Conservation (phyloP, 1,140 invertebrate genomes). For the Telenomus remus region DNA sequence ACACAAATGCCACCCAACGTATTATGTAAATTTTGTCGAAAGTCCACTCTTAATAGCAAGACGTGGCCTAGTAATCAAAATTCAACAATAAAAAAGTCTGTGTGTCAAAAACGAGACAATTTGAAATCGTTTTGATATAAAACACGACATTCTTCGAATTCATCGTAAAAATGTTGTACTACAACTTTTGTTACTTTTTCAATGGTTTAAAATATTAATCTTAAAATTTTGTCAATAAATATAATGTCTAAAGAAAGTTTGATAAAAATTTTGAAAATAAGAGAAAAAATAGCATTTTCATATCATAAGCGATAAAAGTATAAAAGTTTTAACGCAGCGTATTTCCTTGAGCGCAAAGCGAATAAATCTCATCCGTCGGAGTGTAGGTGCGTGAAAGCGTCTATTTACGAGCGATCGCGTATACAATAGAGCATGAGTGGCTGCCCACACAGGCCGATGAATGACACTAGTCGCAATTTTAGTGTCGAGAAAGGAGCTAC, state of each 20-base stretch:
- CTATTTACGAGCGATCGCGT: conserved; percentile 55
- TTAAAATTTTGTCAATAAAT: neutral
- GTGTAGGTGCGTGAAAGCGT: conserved; percentile 54
- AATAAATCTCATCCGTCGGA: conserved; percentile 47
- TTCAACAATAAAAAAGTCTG: neutral
- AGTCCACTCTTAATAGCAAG: conserved; percentile 62
- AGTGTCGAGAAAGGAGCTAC: conserved; percentile 67
- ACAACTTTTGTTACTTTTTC: no score
- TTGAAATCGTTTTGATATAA: no score
- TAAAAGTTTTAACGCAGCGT: conserved; percentile 47
- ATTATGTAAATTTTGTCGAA: conserved; percentile 67
- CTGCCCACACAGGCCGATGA: conserved; percentile 61
- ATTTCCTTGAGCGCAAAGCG: conserved; percentile 36
- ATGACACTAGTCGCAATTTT: conserved; percentile 68
- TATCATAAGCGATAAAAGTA: conserved; percentile 43
- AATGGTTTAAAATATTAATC: neutral
- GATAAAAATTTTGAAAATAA: conserved; percentile 10
- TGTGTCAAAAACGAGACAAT: neutral
- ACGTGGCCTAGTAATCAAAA: conserved; percentile 44
- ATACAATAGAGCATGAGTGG: conserved; percentile 47
- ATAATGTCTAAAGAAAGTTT: neutral
- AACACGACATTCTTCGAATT: no score
- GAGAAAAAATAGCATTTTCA: conserved; percentile 9
- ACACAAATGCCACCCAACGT: conserved; percentile 62
- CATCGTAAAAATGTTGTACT: no score